A percentile compares a stretch with the other conserved stretches of the same genome.
These are phyloP conservation scores for Diachrysia chrysitis DNA, from an alignment of 2,888 invertebrate species.

Conservation along the genomic window DNA sequence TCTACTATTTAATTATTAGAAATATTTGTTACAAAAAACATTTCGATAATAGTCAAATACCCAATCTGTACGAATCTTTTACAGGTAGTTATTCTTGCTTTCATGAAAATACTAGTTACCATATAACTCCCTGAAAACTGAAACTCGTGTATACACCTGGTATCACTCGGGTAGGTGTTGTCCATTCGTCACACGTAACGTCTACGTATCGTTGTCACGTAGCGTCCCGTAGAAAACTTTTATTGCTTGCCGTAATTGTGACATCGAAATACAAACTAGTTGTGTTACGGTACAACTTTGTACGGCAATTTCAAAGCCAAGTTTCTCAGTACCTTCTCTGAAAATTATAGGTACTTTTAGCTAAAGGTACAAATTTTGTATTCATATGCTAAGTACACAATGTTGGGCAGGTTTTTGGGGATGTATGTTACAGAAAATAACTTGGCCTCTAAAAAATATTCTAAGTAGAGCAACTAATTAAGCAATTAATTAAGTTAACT, in stretches of 20 bases:
- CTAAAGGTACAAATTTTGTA: background rate
- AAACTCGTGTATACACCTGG: conserved; percentile 22
- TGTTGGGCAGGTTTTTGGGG: background rate
- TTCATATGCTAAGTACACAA: conserved; percentile 9
- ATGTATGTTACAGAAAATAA: no score
- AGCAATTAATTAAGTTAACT: no score
- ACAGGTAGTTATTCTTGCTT: background rate
- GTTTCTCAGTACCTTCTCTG: conserved; percentile 1
- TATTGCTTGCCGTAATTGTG: conserved; percentile 81
- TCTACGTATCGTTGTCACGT: conserved; percentile 80
- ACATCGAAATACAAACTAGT: conserved; percentile 70
- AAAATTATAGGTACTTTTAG: background rate
- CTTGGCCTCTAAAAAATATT: no score
- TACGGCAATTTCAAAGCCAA: conserved; percentile 49
- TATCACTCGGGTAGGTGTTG: conserved; percentile 62
- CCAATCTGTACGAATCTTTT: no score
- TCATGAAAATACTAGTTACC: background rate
- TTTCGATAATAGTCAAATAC: no score
- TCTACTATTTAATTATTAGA: no score
- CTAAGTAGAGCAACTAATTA: no score
- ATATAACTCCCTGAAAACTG: conserved; percentile 19
- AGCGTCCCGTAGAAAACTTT: conserved; percentile 77
- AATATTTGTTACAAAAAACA: no score
- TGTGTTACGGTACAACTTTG: conserved; percentile 56
- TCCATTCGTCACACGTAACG: conserved; percentile 83